Base-by-base conservation (phyloP, 2,113 vertebrate genomes). In the Solea solea region DNA sequence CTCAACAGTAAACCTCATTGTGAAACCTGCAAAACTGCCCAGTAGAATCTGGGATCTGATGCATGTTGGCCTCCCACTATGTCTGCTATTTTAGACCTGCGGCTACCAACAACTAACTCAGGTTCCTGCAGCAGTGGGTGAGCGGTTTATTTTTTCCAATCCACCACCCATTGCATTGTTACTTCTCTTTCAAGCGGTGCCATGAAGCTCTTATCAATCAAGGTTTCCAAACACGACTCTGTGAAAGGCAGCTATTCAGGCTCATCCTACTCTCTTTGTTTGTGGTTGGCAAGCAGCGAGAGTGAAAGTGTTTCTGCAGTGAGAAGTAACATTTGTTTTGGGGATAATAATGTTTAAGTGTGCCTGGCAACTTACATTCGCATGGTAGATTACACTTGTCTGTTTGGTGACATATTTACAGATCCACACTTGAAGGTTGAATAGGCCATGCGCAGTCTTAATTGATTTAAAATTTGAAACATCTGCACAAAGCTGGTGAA, bases 281-380 rank as follows among this genome's bases (percentile, higher is more conserved):
- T 86, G 80, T 74, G 80, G 46, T 84, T 40, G 52, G 72, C 50
- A 70, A 79, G 68, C 64, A 50, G 14, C 13, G 50, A 70, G 52
- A 21, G 50, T 60, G 42, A 66, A 40, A 64, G n/a, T 41, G 55
- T 1, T 66, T 78, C 60, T 59, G 77, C 41, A 64, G 54, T 58
- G 41, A 69, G 40, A 46, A 61, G 56, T 81, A 59, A 69, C 46
- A 60, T 88, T 85, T 88, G 75, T 83, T 77, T 86, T 86, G 75
- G 70, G 75, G 75, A 90, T 88, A 81, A 88, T 76, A 42, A 54
- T 64, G 58, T 85, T 79, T 74, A 82, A 73, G 77, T 82, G 61
- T 44, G 44, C 59, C 59, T 53, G 64, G 76, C 72, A 77, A 85
- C 77, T 79, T 80, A 75, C 72, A 70, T 57, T 82, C 69, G 72